Evolutionary conservation across 30 jellyfish, hydroid and myxozoan species (phyloP).

Genomic region (Nemopilema nomurai): DNA sequence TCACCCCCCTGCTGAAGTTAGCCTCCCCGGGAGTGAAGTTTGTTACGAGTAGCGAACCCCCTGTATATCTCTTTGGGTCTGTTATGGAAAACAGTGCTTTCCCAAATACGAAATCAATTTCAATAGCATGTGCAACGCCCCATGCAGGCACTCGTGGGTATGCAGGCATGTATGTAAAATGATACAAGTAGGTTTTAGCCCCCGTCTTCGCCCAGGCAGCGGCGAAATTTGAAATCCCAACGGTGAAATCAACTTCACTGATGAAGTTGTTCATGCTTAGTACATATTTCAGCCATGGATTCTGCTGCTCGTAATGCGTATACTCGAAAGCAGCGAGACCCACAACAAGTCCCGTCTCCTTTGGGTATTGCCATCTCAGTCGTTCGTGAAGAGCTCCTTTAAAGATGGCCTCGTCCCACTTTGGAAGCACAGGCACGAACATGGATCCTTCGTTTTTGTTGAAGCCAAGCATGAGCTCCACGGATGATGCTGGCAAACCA

Average conservation of each 20-base stretch:
- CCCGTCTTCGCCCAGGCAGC: slow-evolving; percentile 10
- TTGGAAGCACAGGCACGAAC: slow-evolving; percentile 8
- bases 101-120: slow-evolving; percentile 26
- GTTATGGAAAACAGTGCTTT: slow-evolving; percentile 3
- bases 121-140: slow-evolving; percentile 40
- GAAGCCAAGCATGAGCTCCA: slow-evolving; percentile 41
- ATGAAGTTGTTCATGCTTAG: slow-evolving; percentile 3
- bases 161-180: slow-evolving; percentile 29
- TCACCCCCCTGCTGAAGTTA: slow-evolving; percentile 6
- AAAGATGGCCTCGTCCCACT: slow-evolving; percentile 5
- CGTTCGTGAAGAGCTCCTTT: no score
- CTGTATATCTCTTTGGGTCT: background rate
- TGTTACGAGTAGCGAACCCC: background rate
- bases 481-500: slow-evolving; percentile 34
- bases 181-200: slow-evolving; percentile 21
- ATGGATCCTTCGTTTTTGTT: slow-evolving; percentile 51
- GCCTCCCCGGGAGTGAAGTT: slow-evolving; percentile 31
- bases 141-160: background rate
- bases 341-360: background rate
- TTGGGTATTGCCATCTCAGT: background rate
- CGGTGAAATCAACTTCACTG: slow-evolving; percentile 8
- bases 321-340: slow-evolving; percentile 13
- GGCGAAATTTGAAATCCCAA: slow-evolving; percentile 23
- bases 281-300: background rate
- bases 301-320: background rate